Base-by-base conservation (phyloP, 2,888 invertebrate species). In the Cheilosia scutellata region DNA sequence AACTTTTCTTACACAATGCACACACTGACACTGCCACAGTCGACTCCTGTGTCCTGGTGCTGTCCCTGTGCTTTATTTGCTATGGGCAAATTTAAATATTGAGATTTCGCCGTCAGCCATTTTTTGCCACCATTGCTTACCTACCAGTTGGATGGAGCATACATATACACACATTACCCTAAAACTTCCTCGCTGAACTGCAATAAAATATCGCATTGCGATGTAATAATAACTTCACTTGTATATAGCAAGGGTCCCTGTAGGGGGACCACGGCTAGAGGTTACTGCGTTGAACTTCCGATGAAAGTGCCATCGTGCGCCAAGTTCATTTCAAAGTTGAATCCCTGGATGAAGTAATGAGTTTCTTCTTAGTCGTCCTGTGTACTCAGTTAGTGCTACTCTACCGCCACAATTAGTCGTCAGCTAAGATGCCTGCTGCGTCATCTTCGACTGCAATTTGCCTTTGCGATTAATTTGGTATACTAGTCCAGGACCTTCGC, bases 131-230 rank as follows among this genome's bases (percentile, higher is more conserved):
- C 20, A 20, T 20, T 20, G 20, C 20, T 20, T 20, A 20, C 20
- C 20, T 20, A 20, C 20, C 37, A 27, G 16, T 4, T 9, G 5
- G 11, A 5, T n/a, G 71, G n/a, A 53, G 62, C 20, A 27, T 11
- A 29, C 29, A 37, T 11, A 0, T 11, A 11, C 11, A 37, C 9
- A 11, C 9, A 4, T 37, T 11, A 4, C 9, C 3, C 44, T 27
- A 51, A 58, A 71, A 82, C 49, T 68, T 79, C 53, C 63, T 47
- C 47, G 70, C 71, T 75, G 70, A 70, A 66, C 82, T 86, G 86
- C 86, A 86, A 86, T 86, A 86, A 82, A 86, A 86, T 86, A 82
- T 86, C 76, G 86, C 86, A 86, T 68, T 86, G 86, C 76, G 86
- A 82, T 86, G 82, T 82, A 86, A 80, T 86, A 86, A 86, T 82